These are phyloP conservation scores for Rapana venosa DNA, from an alignment of 2,888 invertebrate genomes.

Conservation along the genomic window DNA sequence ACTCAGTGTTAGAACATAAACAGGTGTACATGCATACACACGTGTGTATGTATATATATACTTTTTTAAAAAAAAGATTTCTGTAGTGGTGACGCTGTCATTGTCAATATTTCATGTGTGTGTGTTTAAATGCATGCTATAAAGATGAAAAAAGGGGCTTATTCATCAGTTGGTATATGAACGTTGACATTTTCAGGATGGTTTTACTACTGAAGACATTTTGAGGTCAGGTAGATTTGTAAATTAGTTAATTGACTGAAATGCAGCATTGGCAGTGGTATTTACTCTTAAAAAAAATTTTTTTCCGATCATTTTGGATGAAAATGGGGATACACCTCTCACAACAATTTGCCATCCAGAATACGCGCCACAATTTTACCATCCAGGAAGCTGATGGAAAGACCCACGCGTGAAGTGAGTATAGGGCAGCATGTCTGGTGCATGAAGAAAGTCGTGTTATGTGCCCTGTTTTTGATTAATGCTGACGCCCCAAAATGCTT, in stretches of 20 bases:
- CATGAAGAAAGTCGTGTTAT: no score
- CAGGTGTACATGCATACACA: no score
- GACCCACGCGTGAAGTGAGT: conserved; percentile 66
- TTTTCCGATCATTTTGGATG: conserved; percentile 58
- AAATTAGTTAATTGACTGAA: not conserved
- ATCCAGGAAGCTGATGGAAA: conserved; percentile 77
- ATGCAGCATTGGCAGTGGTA: not conserved
- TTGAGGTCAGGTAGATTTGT: not conserved
- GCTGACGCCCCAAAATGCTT: no score
- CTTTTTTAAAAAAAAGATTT: no score
- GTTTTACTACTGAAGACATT: not conserved
- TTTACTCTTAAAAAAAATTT: not conserved
- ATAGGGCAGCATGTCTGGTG: not conserved
- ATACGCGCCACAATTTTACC: conserved; percentile 73
- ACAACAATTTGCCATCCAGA: conserved; percentile 59
- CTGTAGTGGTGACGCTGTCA: no score
- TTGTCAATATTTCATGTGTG: no score
- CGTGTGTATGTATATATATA: no score
- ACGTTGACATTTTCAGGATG: not conserved
- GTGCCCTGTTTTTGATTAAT: no score
- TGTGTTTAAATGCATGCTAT: no score
- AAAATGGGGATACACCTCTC: conserved; percentile 55
- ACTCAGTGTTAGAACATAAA: no score
- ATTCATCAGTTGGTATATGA: not conserved
- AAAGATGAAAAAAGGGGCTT: no score